A percentile compares a stretch with the other conserved stretches of the same genome.
Conservation (phyloP, 2,113 vertebrate genomes). For the Brachionichthys hirsutus region DNA sequence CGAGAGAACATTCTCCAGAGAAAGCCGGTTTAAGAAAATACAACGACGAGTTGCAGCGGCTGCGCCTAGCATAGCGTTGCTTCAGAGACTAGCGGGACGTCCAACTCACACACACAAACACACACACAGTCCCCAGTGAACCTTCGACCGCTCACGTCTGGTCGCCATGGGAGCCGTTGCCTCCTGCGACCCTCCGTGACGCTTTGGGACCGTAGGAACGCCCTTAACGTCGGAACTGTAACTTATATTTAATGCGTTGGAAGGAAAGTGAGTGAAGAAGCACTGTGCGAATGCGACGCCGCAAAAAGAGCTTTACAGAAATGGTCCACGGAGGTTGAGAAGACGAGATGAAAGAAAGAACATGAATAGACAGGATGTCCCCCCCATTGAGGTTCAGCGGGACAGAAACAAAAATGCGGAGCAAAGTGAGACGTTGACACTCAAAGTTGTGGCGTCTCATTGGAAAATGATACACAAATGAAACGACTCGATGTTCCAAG, state of each 20-base stretch:
- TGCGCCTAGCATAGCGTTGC: too few relatives aligned
- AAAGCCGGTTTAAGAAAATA: background rate
- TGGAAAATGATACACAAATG: too few relatives aligned
- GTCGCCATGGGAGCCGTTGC: conserved; percentile 19
- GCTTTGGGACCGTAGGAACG: background rate
- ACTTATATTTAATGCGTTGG: conserved; percentile 1
- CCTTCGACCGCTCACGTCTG: conserved; percentile 38
- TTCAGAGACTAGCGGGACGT: too few relatives aligned
- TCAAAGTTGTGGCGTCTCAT: too few relatives aligned
- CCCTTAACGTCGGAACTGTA: background rate
- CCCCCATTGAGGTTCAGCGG: too few relatives aligned
- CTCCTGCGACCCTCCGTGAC: conserved; percentile 10
- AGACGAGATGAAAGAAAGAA: background rate
- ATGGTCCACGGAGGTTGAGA: background rate
- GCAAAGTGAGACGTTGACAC: too few relatives aligned
- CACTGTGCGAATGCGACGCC: background rate
- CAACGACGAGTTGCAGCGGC: too few relatives aligned
- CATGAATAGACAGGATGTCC: too few relatives aligned
- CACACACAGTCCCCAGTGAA: conserved; percentile 13
- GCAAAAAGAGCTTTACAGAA: background rate
- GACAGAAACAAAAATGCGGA: too few relatives aligned
- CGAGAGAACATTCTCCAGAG: conserved; percentile 4
- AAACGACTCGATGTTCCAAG: too few relatives aligned
- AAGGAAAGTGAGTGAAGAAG: conserved; percentile 13
- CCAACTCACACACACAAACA: background rate